phyloP scores from a whole-genome alignment of 2,797 vertebrate genomes.

The Hemitrygon akajei region DNA sequence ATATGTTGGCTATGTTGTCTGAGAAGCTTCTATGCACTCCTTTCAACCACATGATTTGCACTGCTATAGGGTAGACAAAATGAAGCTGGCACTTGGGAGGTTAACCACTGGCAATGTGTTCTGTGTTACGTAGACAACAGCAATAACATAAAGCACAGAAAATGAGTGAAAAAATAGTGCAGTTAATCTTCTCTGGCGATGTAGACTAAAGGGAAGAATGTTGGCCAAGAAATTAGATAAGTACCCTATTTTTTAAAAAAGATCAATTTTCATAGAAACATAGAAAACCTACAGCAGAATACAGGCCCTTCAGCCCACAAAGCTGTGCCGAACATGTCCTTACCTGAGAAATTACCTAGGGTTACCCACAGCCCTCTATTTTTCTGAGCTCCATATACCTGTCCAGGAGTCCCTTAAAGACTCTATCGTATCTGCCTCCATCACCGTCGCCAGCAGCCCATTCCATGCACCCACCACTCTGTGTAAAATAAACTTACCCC shows the following conservation, averaged over 20 bases:
- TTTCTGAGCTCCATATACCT: too few species aligned
- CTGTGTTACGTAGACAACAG: not conserved
- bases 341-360: too few species aligned
- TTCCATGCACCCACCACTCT: too few species aligned
- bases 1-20: not conserved
- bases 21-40: not conserved
- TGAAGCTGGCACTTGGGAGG: not conserved
- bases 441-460: too few species aligned
- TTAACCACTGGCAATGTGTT: not conserved
- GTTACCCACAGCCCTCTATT: too few species aligned
- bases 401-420: too few species aligned
- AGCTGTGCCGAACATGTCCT: too few species aligned
- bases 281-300: too few species aligned
- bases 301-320: too few species aligned
- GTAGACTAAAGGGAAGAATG: not conserved
- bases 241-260: not conserved
- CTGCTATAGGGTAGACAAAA: not conserved
- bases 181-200: not conserved
- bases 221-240: not conserved
- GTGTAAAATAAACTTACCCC: too few species aligned
- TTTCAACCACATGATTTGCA: not conserved
- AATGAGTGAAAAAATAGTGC: not conserved
- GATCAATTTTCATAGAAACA: too few species aligned
- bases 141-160: not conserved
- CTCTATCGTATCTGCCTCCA: too few species aligned